Base-by-base conservation (phyloP, 2,797 vertebrate genomes). In the Melanitta fusca region DNA sequence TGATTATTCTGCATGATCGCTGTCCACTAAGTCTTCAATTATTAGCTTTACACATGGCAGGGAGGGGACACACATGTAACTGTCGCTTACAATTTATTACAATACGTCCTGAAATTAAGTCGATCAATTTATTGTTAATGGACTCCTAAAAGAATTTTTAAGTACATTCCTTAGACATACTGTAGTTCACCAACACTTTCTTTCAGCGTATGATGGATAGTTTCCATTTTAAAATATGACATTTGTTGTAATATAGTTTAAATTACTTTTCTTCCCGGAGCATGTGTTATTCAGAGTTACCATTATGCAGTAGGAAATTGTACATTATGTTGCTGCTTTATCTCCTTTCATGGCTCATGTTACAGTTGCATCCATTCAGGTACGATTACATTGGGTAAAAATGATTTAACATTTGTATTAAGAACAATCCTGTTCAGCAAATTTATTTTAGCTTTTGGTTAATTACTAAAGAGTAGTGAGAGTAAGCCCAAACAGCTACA, bases 191-290 rank as follows among this genome's bases (percentile, higher is more conserved):
- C 84, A 94, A 60, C 82, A 91, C 89, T 97, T 95, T 92, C 94
- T 90, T 94, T 94, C 93, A 89, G 81, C 11, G 47, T 30, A 56
- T 98, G 98, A 98, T 98, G 96, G 97, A 98, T 98, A 85, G 97
- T 81, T 97, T 96, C 96, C 96, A 97, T 98, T 98, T 97, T 98
- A 96, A 98, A 98, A 97, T 97, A 97, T 96, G 98, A 97, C 97
- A 96, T 95, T 97, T 97, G 96, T 98, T 98, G 98, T 96, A 97
- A 98, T 98, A 97, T 95, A 97, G 96, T 96, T 98, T 98, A 98
- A 98, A 98, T 98, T 97, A 98, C 97, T 97, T 98, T 97, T 98
- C 95, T 97, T 97, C 97, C 54, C 30, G 65, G 71, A 96, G 94
- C 96, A 97, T 96, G 95, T 94, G 64, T 97, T 98, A 95, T 96